Evolutionary conservation across 1,140 invertebrate species (phyloP), one percentile per base, ranked within the genome.

Genomic region (Ceratina australensis): DNA sequence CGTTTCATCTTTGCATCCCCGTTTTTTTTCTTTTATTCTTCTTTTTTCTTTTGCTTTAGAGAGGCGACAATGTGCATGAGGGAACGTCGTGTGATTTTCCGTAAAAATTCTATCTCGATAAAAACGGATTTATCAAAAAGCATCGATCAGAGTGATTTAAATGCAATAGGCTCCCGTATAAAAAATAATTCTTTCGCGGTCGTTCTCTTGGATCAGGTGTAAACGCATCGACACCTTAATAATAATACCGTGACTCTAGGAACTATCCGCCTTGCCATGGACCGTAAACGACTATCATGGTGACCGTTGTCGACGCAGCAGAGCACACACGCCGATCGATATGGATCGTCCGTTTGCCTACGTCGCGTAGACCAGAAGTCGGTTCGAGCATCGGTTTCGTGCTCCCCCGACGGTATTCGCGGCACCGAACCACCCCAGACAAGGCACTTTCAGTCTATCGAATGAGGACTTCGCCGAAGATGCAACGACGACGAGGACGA

Each of bases 211-310:
- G 71, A 85, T 85, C 76, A 65, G 72, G 74, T 83, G 82, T 66
- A 89, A 91, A 90, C 88, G 87, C 89, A 87, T 88, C 89, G 90
- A 87, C 88, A 79, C 84, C 89, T 91, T 90, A 91, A 90, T 90
- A 89, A 88, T 91, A 91, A 91, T 90, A 91, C 90, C 90, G 88
- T 90, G 88, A 90, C 89, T 86, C 89, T 91, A 90, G 90, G 90
- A 91, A 91, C 90, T 91, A 90, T 90, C 78, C 87, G 87, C 87
- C 84, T 90, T 89, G 87, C 78, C 86, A 86, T 91, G 87, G 80
- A 89, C 84, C 83, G 79, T 86, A 79, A 71, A 84, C 54, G 79
- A 79, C 69, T 80, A 60, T 84, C 52, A 54, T 60, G 61, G 50
- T 84, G 72, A 24, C 64, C 59, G n/a, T 28, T 50, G 47, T 60